Evolutionary conservation across 2,888 invertebrate species (phyloP), one percentile per base, ranked within the genome.

Genomic region (Nysson spinosus): DNA sequence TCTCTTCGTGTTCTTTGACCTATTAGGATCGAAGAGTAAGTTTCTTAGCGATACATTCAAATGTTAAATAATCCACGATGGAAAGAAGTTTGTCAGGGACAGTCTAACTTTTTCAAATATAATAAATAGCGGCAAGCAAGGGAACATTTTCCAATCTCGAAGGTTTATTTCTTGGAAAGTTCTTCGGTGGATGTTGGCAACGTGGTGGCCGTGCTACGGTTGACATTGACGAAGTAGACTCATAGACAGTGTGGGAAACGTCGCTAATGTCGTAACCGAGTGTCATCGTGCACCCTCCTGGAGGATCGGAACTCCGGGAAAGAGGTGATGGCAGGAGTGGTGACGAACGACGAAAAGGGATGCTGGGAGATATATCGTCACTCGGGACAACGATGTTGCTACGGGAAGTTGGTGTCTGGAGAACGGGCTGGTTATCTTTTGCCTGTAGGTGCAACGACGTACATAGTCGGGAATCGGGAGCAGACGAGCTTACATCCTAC

Each of bases 191-290:
- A 47, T 17, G 39, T 30, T 35, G 30, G 16, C 22, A 34, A 46
- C 35, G 24, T 37, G 63, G 26, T 35, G 52, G 46, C 24, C 52
- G 49, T 49, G 42, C 12, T 49, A 20, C 37, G 73, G 24, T 47
- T 80, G 82, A 83, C 83, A 76, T 79, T 83, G 82, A 83, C 82
- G 79, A 79, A 83, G 81, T 81, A 75, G 73, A 66, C 49, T 72
- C 68, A 68, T 75, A 71, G 72, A 66, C 47, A 66, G 78, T 76
- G 77, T 75, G 79, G 76, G 69, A 72, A 75, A 74, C 70, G 78
- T 74, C 76, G 81, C 81, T 82, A 82, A 82, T 82, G 81, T 80
- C 82, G 79, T 82, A 80, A 82, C 79, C 77, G 72, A 80, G 79
- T 80, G 81, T 82, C 81, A 80, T 79, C 79, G 76, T 69, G 75